These are phyloP conservation scores for Nothobranchius kuhntae DNA, from an alignment of 2,113 vertebrate species.

Conservation along the genomic window DNA sequence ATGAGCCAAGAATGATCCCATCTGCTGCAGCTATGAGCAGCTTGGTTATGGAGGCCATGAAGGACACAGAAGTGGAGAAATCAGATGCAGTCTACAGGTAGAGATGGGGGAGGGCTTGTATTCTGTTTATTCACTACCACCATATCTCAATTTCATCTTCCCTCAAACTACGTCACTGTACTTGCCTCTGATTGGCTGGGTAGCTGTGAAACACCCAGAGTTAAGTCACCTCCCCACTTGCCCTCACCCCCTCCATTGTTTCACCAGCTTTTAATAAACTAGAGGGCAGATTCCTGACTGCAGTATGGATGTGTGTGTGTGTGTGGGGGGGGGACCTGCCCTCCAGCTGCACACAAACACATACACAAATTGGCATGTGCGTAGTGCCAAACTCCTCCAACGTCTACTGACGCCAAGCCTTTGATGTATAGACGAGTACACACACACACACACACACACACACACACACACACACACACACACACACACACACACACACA, in stretches of 20 bases:
- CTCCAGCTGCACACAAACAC: slow-evolving; percentile 41
- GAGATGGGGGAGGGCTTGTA: not conserved
- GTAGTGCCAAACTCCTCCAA: slow-evolving; percentile 77
- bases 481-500: slow-evolving; percentile 32
- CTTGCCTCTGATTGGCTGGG: slow-evolving; percentile 21
- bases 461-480: slow-evolving; percentile 39
- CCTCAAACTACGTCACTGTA: slow-evolving; percentile 30
- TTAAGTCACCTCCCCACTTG: slow-evolving; percentile 54
- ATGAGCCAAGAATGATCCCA: slow-evolving; percentile 18
- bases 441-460: slow-evolving; percentile 29
- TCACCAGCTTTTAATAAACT: slow-evolving; percentile 85
- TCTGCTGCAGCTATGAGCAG: not conserved
- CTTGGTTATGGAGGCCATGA: too few relatives aligned
- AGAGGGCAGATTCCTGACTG: slow-evolving; percentile 82
- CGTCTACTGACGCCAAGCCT: slow-evolving; percentile 69
- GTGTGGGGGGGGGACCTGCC: slow-evolving; percentile 39
- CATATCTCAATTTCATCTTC: slow-evolving; percentile 13
- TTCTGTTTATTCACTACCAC: slow-evolving; percentile 3
- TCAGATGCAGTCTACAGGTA: slow-evolving; percentile 38
- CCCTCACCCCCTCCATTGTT: slow-evolving; percentile 74
- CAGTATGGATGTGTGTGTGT: not conserved
- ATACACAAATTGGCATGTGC: slow-evolving; percentile 68
- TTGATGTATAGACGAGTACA: slow-evolving; percentile 34
- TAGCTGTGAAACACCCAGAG: slow-evolving; percentile 14
- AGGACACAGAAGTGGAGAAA: not conserved